A percentile compares a stretch with the other conserved stretches of the same genome.
phyloP scores from a whole-genome alignment of 1,140 invertebrate genomes.

The Drosophila fuyamai region DNA sequence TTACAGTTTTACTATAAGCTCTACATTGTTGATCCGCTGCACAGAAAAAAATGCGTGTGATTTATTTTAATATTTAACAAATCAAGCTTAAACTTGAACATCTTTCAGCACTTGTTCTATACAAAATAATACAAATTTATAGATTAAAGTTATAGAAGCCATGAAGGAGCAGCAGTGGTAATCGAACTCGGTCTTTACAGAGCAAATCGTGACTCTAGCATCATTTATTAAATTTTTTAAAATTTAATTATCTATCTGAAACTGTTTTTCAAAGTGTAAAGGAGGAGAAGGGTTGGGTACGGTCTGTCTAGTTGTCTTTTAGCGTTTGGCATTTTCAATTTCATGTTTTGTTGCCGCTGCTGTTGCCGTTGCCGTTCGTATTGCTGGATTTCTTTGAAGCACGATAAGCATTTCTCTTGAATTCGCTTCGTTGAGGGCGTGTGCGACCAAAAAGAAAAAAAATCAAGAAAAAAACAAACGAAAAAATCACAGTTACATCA shows the following conservation, averaged over 20 bases:
- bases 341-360: constrained; percentile 66
- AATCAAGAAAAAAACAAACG: constrained; percentile 12
- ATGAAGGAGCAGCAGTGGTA: no score
- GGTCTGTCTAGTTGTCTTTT: constrained; percentile 74
- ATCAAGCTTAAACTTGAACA: no score
- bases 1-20: constrained; percentile 78
- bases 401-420: constrained; percentile 82
- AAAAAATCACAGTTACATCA: constrained; percentile 81
- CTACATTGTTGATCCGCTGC: constrained; percentile 56
- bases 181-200: no score
- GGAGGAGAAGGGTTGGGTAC: constrained; percentile 35
- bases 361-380: constrained; percentile 52
- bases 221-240: no score
- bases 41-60: neutral
- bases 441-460: constrained; percentile 41
- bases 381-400: constrained; percentile 78
- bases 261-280: neutral
- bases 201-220: no score
- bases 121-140: no score
- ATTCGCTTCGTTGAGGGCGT: constrained; percentile 80
- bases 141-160: no score
- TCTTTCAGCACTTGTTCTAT: no score
- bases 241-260: no score
- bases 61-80: no score
- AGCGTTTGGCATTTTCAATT: constrained; percentile 83